Conservation (phyloP, 2,113 vertebrate genomes). For the Microcebus murinus region DNA sequence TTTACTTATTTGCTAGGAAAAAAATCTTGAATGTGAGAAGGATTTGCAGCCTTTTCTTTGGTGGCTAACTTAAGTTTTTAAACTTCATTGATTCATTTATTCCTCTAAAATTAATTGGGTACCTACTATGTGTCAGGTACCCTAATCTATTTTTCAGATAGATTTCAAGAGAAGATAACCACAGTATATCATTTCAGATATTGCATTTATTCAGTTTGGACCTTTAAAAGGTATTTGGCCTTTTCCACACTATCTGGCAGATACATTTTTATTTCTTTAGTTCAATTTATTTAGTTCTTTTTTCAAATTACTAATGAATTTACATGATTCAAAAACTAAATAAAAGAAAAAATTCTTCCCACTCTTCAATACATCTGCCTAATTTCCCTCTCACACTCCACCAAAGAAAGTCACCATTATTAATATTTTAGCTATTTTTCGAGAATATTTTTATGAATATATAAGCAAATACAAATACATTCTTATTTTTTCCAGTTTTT, state of each 20-base stretch:
- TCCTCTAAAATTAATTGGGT: neutral
- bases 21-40: neutral
- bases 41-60: neutral
- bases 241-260: neutral
- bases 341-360: neutral
- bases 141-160: neutral
- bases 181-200: neutral
- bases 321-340: conserved; percentile 20
- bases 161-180: neutral
- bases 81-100: neutral
- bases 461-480: conserved; percentile 26
- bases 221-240: neutral
- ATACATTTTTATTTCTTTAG: neutral
- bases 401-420: neutral
- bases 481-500: neutral
- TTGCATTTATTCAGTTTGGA: neutral
- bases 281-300: neutral
- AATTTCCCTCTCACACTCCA: neutral
- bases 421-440: neutral
- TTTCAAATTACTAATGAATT: neutral
- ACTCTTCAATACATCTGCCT: neutral
- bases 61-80: conserved; percentile 7
- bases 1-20: neutral
- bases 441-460: neutral
- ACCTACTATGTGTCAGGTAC: neutral